Conservation (phyloP, 2,797 vertebrate species). For the Loris lydekkerianus region DNA sequence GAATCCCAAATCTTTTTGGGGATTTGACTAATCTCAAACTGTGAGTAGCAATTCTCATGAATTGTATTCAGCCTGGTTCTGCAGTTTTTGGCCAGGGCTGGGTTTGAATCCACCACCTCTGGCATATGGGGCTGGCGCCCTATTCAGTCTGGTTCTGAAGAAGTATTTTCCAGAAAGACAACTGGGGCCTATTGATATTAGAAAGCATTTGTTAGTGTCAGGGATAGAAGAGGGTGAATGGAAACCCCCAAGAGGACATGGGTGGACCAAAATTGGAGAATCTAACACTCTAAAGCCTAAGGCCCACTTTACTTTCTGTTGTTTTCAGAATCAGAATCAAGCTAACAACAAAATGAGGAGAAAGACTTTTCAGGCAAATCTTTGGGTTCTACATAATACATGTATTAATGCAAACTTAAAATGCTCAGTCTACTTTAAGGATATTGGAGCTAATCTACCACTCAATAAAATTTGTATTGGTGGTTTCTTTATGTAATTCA, state of each 20-base stretch:
- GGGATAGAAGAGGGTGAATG: neutral
- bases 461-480: neutral
- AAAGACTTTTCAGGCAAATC: neutral
- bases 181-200: neutral
- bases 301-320: neutral
- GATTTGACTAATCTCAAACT: neutral
- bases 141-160: neutral
- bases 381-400: constrained; percentile 3
- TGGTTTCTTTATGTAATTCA: constrained; percentile 10
- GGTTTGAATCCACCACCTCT: no score
- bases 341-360: neutral
- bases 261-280: neutral
- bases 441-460: neutral
- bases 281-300: neutral
- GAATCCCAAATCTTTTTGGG: neutral
- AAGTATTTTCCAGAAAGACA: neutral
- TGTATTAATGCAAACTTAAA: constrained; percentile 37
- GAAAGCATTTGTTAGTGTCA: neutral
- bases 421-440: constrained; percentile 1
- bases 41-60: neutral
- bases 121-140: no score
- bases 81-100: no score
- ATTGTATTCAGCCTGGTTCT: neutral
- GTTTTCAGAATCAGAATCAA: neutral
- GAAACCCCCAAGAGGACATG: neutral